Evolutionary conservation across 1,140 invertebrate species (phyloP).

Genomic region (Phymorhynchus buccinoides): DNA sequence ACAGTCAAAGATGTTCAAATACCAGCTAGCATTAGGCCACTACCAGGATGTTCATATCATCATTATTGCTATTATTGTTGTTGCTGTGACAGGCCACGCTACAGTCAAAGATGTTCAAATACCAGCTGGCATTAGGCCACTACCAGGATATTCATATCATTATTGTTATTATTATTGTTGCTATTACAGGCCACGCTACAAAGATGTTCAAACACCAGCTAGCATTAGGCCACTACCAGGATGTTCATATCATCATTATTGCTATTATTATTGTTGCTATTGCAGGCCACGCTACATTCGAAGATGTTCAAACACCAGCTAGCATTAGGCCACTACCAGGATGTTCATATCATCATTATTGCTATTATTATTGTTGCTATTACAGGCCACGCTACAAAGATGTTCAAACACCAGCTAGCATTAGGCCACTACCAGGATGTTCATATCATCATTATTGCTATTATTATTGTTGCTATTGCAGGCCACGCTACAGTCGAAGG

Average conservation of each 20-base stretch:
- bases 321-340: no score
- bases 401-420: conserved; percentile 89
- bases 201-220: conserved; percentile 91
- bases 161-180: conserved; percentile 50
- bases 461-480: no score
- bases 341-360: no score
- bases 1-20: not conserved
- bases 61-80: no score
- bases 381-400: conserved; percentile 86
- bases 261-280: no score
- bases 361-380: no score
- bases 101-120: conserved; percentile 90
- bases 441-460: no score
- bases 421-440: conserved; percentile 86
- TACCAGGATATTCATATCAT: conserved; percentile 77
- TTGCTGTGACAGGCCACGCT: conserved; percentile 80
- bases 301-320: not conserved
- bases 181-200: conserved; percentile 83
- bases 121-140: conserved; percentile 87
- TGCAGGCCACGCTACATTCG: no score
- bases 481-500: no score
- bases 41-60: no score
- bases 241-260: conserved; percentile 60
- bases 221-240: conserved; percentile 84
- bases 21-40: no score